These are phyloP conservation scores for Zosterops pallidus DNA, from an alignment of 2,113 vertebrate species.

Conservation along the genomic window DNA sequence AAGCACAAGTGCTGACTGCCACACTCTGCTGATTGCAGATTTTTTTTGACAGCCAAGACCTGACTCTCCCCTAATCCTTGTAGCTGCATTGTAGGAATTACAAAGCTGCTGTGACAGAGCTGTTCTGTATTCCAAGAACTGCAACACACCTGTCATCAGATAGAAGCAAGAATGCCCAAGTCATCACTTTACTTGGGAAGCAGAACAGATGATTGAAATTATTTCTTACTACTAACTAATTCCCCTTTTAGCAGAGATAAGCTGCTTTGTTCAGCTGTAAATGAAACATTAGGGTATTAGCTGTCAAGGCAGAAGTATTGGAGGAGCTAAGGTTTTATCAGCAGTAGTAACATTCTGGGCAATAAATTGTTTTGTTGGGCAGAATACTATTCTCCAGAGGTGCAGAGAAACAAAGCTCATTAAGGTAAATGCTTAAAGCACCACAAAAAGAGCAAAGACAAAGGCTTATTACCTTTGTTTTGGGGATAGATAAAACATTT, in stretches of 20 bases:
- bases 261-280: conserved; percentile 80
- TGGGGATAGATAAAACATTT: conserved; percentile 62
- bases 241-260: conserved; percentile 81
- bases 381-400: conserved; percentile 81
- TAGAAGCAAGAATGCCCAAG: conserved; percentile 66
- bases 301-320: conserved; percentile 79
- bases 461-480: conserved; percentile 77
- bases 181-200: conserved; percentile 74
- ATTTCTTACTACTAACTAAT: conserved; percentile 81
- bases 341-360: conserved; percentile 78
- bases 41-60: conserved; percentile 74
- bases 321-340: conserved; percentile 80
- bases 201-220: conserved; percentile 79
- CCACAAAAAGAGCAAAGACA: conserved; percentile 37
- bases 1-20: conserved; percentile 73
- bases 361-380: conserved; percentile 81
- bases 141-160: conserved; percentile 76
- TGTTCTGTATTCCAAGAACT: conserved; percentile 71
- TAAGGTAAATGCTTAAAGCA: conserved; percentile 79
- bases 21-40: conserved; percentile 64
- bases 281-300: conserved; percentile 83
- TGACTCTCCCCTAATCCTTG: conserved; percentile 75
- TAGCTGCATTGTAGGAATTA: conserved; percentile 74
- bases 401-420: conserved; percentile 81
- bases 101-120: conserved; percentile 76